phyloP scores from a whole-genome alignment of 2,797 vertebrate species.

The Zenarchopterus dispar region DNA sequence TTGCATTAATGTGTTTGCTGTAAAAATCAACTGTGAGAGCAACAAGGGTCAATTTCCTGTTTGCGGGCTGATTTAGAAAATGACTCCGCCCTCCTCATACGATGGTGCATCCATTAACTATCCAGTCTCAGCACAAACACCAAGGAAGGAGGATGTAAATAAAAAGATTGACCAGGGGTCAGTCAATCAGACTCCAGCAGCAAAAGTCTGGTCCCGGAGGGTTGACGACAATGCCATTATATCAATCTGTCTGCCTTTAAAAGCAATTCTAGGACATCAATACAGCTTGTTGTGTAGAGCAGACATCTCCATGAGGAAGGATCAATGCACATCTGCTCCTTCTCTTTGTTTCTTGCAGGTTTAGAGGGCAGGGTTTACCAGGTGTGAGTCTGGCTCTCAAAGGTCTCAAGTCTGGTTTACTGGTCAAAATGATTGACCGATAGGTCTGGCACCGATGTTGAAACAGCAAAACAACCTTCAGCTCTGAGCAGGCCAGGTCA shows the following conservation, averaged over 20 bases:
- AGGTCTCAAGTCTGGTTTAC: slow-evolving; percentile 53
- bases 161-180: slow-evolving; percentile 76
- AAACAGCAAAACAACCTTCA: no score
- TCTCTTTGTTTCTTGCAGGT: slow-evolving; percentile 64
- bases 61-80: slow-evolving; percentile 24
- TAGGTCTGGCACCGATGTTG: no score
- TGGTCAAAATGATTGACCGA: not conserved
- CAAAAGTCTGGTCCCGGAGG: slow-evolving; percentile 67
- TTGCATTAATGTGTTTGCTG: slow-evolving; percentile 68
- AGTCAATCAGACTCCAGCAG: slow-evolving; percentile 76
- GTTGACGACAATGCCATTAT: slow-evolving; percentile 69
- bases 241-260: slow-evolving; percentile 80
- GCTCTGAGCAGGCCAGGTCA: no score
- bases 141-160: slow-evolving; percentile 67
- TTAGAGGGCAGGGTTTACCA: slow-evolving; percentile 64
- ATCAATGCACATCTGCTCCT: slow-evolving; percentile 76
- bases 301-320: slow-evolving; percentile 70
- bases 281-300: slow-evolving; percentile 74
- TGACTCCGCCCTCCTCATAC: slow-evolving; percentile 17
- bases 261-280: slow-evolving; percentile 82
- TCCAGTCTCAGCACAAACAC: slow-evolving; percentile 42
- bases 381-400: slow-evolving; percentile 42
- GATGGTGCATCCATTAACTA: slow-evolving; percentile 15
- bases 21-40: slow-evolving; percentile 63
- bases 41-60: slow-evolving; percentile 55